These are phyloP conservation scores for Phalloptychus januarius DNA, from an alignment of 2,797 vertebrate genomes.

Conservation along the genomic window DNA sequence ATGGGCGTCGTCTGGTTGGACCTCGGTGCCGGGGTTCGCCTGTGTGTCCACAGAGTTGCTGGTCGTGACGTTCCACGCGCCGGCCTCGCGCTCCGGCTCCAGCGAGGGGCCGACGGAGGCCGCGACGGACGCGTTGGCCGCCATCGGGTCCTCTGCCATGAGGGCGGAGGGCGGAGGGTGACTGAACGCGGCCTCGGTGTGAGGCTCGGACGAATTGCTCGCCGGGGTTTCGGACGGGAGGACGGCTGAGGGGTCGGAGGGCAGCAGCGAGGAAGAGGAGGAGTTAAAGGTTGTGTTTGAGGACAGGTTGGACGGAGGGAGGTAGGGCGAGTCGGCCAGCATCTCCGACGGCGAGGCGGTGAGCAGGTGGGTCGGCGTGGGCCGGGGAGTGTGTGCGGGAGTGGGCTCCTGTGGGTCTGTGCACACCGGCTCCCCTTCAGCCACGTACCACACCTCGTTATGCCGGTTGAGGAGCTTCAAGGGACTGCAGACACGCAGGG, in stretches of 20 bases:
- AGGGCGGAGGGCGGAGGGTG: slow-evolving; percentile 26
- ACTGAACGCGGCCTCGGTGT: slow-evolving; percentile 11
- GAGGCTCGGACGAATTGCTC: slow-evolving; percentile 19
- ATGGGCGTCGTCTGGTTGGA: slow-evolving; percentile 28
- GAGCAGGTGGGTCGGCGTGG: slow-evolving; percentile 13
- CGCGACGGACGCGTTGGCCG: slow-evolving; percentile 38
- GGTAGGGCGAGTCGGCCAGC: slow-evolving; percentile 37
- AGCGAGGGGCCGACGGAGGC: slow-evolving; percentile 25
- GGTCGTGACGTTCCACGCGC: slow-evolving; percentile 53
- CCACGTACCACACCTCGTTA: slow-evolving; percentile 85
- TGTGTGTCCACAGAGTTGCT: slow-evolving; percentile 38
- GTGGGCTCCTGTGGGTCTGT: slow-evolving; percentile 66
- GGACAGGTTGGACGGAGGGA: slow-evolving; percentile 33
- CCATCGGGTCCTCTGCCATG: slow-evolving; percentile 3
- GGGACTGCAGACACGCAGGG: slow-evolving; percentile 61
- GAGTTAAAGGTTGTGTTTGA: slow-evolving; percentile 25
- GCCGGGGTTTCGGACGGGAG: slow-evolving; percentile 28
- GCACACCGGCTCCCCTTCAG: slow-evolving; percentile 74
- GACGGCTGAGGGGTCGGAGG: slow-evolving; percentile 5
- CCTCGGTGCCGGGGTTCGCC: slow-evolving; percentile 19
- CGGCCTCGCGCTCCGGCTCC: slow-evolving; percentile 34
- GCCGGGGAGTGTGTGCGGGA: slow-evolving; percentile 49
- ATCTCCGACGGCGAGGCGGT: slow-evolving; percentile 25
- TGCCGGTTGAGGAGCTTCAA: slow-evolving; percentile 82
- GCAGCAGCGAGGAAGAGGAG: slow-evolving; percentile 38